phyloP scores from a whole-genome alignment of 2,888 invertebrate species.

The Ophioninae sp. region DNA sequence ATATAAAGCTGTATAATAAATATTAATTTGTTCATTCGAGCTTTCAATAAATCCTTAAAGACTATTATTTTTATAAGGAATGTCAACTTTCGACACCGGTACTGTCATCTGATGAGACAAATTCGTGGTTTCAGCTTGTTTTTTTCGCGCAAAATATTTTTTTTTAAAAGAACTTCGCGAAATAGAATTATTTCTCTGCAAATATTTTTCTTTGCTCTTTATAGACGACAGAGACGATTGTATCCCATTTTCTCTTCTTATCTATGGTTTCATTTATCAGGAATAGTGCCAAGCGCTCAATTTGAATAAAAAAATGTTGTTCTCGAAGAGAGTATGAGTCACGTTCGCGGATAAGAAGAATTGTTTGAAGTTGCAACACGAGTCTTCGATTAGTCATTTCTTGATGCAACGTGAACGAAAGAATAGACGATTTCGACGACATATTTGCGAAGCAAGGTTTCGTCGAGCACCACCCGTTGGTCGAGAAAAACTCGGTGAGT shows the following conservation, averaged over 20 bases:
- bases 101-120: too few relatives aligned
- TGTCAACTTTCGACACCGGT: too few relatives aligned
- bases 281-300: background rate
- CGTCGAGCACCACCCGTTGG: constrained; percentile 4
- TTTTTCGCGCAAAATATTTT: too few relatives aligned
- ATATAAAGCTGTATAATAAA: too few relatives aligned
- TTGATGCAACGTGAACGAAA: constrained; percentile 3
- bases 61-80: too few relatives aligned
- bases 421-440: background rate
- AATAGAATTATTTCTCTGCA: too few relatives aligned
- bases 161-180: too few relatives aligned
- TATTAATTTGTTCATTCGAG: too few relatives aligned
- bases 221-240: background rate
- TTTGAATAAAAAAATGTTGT: background rate
- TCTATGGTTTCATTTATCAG: background rate
- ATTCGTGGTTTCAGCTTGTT: too few relatives aligned
- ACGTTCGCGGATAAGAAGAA: constrained; percentile 58
- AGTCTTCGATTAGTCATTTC: constrained; percentile 27
- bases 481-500: constrained; percentile 41
- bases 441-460: background rate
- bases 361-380: constrained; percentile 47
- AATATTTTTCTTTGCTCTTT: too few relatives aligned
- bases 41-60: too few relatives aligned
- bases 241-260: background rate
- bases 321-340: constrained; percentile 14